Conservation (phyloP, 2,113 vertebrate genomes). For the Ellobius talpinus region DNA sequence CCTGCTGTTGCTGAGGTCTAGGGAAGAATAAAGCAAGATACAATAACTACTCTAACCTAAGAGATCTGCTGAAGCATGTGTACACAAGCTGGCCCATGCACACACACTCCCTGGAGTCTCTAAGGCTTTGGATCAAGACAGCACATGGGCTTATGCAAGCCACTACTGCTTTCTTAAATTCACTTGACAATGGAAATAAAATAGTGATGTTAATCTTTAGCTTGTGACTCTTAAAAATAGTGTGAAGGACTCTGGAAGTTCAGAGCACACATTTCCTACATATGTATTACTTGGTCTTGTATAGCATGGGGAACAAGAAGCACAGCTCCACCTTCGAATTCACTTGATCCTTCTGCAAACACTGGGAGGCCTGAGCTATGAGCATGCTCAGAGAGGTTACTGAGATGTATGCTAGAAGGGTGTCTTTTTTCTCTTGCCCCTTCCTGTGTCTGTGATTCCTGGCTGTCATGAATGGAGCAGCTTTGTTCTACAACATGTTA, state of each 20-base stretch:
- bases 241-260: too few relatives aligned
- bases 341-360: neutral
- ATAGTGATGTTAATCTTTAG: neutral
- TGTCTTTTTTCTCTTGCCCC: neutral
- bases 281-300: neutral
- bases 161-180: neutral
- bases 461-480: neutral
- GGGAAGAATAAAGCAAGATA: neutral
- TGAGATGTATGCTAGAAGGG: neutral
- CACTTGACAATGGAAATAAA: neutral
- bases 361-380: rapidly evolving
- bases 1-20: neutral
- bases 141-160: neutral
- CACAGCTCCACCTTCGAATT: neutral
- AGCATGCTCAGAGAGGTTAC: neutral
- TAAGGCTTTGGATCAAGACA: rapidly evolving
- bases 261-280: neutral
- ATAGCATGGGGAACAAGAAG: neutral
- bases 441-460: neutral
- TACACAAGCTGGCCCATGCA: rapidly evolving
- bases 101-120: rapidly evolving
- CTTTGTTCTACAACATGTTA: neutral
- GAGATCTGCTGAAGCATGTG: neutral
- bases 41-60: neutral
- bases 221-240: neutral